Conservation (phyloP, 2,888 invertebrate species). For the Nomada ruficornis region DNA sequence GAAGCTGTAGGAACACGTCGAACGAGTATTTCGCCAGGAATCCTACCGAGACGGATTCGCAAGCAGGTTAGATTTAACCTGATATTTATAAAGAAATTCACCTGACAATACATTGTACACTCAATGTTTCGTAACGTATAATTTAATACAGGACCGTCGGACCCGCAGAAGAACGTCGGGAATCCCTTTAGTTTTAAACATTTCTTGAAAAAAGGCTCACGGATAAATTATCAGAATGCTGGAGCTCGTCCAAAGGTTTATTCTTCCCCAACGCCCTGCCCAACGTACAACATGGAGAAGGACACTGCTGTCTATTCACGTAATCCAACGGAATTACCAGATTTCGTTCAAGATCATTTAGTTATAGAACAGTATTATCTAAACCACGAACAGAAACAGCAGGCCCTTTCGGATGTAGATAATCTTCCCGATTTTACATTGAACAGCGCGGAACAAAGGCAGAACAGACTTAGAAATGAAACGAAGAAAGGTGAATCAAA, state of each 20-base stretch:
- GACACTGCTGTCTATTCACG: conserved; percentile 85
- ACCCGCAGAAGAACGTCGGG: conserved; percentile 87
- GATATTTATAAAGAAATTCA: conserved; percentile 24
- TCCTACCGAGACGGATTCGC: conserved; percentile 59
- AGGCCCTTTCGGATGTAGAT: conserved; percentile 87
- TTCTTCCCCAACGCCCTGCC: conserved; percentile 83
- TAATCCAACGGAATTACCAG: conserved; percentile 90
- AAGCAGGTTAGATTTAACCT: conserved; percentile 70
- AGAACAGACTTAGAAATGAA: conserved; percentile 59
- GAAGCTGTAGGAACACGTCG: conserved; percentile 35
- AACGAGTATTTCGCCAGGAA: conserved; percentile 55
- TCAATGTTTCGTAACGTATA: conserved; percentile 77
- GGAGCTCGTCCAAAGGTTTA: conserved; percentile 93
- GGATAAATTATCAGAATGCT: conserved; percentile 88
- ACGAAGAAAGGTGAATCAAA: conserved; percentile 51
- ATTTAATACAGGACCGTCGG: conserved; percentile 81
- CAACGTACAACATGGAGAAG: conserved; percentile 85
- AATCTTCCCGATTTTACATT: conserved; percentile 89
- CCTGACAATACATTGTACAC: conserved; percentile 5
- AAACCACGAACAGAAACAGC: conserved; percentile 73
- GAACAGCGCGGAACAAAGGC: conserved; percentile 83
- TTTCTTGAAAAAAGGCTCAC: conserved; percentile 89
- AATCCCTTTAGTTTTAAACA: conserved; percentile 95
- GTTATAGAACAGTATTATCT: conserved; percentile 92
- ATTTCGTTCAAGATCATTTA: conserved; percentile 95